Base-by-base conservation (phyloP, 2,888 invertebrate species). In the Tigriopus californicus region DNA sequence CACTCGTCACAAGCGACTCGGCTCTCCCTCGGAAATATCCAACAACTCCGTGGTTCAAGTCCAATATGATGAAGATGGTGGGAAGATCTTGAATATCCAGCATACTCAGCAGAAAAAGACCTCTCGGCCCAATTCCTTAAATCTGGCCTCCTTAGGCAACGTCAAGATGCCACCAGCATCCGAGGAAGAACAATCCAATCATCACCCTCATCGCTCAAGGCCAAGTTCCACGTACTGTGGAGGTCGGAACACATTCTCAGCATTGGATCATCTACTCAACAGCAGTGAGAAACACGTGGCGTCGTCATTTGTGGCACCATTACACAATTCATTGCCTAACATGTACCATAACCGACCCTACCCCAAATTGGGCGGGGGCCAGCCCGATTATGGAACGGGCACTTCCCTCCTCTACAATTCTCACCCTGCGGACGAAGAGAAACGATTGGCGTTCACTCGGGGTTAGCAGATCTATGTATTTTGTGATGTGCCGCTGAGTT, bases 361-460 rank as follows among this genome's bases (percentile, higher is more conserved):
- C 33, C 33, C 33, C 33, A 33, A 49, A 20, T 49, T 49, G 49
- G 49, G 22, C 18, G 44, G 44, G 44, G n/a, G n/a, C 44, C 6
- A 49, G 49, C 49, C 33, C 8, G 33, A 33, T 33, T 33, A 33
- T 8, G 33, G 22, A 49, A 49, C 12, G 49, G 12, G 20, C 15
- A 20, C 15, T 22, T 18, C 15, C 11, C 22, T 49, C 20, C 20
- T 20, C 20, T 56, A 22, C 46, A 13, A 46, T 18, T 25, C 56
- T 20, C 41, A 56, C 46, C 56, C 56, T 20, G 56, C 56, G 12
- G 56, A 56, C 33, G 56, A 56, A 44, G 44, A 56, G 46, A 56
- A 33, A 46, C 15, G 42, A 22, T 13, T 44, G 42, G 46, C 46
- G 20, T 56, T 44, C 44, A 56, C 56, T 46, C n/a, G 56, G n/a